Conservation (phyloP, 2,888 invertebrate species). For the Blomia tropicalis region DNA sequence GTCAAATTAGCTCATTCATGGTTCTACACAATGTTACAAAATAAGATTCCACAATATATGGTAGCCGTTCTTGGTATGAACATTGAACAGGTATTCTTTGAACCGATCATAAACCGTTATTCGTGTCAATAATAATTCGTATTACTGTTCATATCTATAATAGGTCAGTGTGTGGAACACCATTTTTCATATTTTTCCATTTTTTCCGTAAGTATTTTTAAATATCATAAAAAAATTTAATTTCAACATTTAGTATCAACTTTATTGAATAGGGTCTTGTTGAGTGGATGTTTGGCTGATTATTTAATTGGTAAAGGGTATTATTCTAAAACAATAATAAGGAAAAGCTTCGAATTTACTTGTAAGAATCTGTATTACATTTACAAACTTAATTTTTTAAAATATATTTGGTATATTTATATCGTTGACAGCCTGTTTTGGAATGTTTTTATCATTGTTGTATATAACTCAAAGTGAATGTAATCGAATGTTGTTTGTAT, state of each 20-base stretch:
- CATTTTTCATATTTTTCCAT: not conserved
- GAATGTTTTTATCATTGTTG: not conserved
- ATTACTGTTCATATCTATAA: not conserved
- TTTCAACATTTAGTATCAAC: not conserved
- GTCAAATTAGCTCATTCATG: not conserved
- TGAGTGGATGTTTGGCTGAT: slow-evolving; percentile 1
- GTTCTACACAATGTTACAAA: not conserved
- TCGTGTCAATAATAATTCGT: not conserved
- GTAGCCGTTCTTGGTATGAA: not conserved
- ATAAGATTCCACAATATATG: not conserved
- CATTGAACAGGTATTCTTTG: not conserved
- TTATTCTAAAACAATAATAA: not conserved
- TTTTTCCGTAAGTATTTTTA: not conserved
- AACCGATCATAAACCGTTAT: no score
- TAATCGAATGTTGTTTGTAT: not conserved
- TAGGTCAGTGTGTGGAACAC: not conserved
- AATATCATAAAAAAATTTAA: no score
- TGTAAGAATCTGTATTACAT: not conserved
- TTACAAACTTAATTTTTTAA: not conserved
- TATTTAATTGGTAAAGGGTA: not conserved
- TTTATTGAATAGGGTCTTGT: not conserved
- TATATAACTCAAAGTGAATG: not conserved
- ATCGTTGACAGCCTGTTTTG: not conserved
- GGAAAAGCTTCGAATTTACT: not conserved
- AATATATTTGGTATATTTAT: not conserved